Percentiles rank a stretch among this genome's conserved stretches.
Conservation (phyloP, 2,113 vertebrate genomes). For the Clarias batrachus region DNA sequence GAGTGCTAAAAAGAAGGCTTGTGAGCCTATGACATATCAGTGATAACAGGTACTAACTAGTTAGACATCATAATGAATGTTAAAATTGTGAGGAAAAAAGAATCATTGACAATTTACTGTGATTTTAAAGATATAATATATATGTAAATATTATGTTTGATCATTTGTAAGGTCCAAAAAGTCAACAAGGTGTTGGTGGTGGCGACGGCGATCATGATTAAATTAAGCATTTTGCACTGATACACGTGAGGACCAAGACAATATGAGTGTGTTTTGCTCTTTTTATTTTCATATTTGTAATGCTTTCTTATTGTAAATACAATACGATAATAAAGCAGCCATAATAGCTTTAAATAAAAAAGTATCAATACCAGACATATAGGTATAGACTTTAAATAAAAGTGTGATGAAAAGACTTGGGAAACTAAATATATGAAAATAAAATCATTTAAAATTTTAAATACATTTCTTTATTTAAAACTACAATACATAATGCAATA, state of each 20-base stretch:
- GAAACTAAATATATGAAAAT: neutral
- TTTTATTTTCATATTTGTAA: neutral
- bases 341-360: neutral
- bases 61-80: neutral
- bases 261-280: neutral
- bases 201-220: constrained; percentile 66
- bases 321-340: constrained; percentile 10
- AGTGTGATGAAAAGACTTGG: neutral
- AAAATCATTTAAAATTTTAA: neutral
- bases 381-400: neutral
- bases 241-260: neutral
- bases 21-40: neutral
- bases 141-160: no score
- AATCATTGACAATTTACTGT: neutral
- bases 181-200: constrained; percentile 64
- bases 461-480: neutral
- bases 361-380: neutral
- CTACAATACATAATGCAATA: neutral
- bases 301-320: neutral
- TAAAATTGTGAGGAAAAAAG: neutral
- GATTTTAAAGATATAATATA: neutral
- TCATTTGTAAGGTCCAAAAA: constrained; percentile 61
- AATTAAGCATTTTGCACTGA: constrained; percentile 63
- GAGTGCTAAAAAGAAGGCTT: no score
- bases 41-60: neutral